A percentile compares a stretch with the other conserved stretches of the same genome.
Conservation (phyloP, 2,888 invertebrate species). For the Amiota communis region DNA sequence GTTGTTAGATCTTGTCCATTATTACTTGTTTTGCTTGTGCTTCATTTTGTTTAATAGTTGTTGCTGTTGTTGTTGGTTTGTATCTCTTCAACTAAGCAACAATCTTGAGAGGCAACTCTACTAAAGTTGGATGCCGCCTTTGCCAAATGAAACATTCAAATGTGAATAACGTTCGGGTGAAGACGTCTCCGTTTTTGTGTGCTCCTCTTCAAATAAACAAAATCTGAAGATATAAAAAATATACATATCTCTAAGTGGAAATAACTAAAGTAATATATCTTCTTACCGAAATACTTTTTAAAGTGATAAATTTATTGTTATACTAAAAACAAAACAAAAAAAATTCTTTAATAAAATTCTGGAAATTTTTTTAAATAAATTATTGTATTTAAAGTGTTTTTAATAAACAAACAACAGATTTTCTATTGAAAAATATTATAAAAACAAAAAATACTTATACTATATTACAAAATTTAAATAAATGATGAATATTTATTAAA, state of each 20-base stretch:
- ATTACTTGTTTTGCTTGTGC: constrained; percentile 31
- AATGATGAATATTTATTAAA: too few relatives aligned
- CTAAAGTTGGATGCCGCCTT: constrained; percentile 72
- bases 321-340: too few relatives aligned
- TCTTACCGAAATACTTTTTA: too few relatives aligned
- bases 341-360: not conserved
- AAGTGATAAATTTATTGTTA: too few relatives aligned
- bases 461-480: too few relatives aligned
- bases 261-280: too few relatives aligned
- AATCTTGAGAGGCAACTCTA: constrained; percentile 55
- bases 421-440: constrained; percentile 20
- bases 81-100: constrained; percentile 40
- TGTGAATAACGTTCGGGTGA: constrained; percentile 73
- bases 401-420: too few relatives aligned
- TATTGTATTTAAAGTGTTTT: too few relatives aligned
- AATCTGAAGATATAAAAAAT: not conserved
- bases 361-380: not conserved
- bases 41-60: constrained; percentile 29
- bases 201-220: constrained; percentile 49
- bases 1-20: constrained; percentile 40
- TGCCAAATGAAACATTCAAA: constrained; percentile 73
- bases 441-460: not conserved
- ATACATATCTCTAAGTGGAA: too few relatives aligned
- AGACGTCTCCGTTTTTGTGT: constrained; percentile 70
- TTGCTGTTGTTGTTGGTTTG: constrained; percentile 37